Percentiles rank a stretch among this genome's conserved stretches.
phyloP scores from a whole-genome alignment of 2,113 vertebrate genomes.

The Tachysurus fulvidraco region DNA sequence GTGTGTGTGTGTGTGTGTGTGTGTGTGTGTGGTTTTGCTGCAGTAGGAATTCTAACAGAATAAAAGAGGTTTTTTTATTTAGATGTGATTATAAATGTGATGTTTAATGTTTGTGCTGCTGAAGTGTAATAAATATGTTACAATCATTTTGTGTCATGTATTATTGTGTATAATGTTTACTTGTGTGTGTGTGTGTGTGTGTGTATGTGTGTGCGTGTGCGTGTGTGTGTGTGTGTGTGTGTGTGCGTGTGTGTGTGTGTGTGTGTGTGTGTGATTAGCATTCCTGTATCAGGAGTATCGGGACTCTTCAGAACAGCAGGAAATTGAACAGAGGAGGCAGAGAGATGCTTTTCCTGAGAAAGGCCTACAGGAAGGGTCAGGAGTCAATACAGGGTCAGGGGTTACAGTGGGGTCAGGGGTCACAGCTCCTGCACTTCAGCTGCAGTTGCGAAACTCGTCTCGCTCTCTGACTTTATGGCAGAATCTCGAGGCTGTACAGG shows the following conservation, averaged over 20 bases:
- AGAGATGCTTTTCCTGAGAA: conserved; percentile 76
- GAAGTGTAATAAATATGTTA: not conserved
- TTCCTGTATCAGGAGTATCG: conserved; percentile 96
- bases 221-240: no score
- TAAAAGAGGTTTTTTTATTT: no score
- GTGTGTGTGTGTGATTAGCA: conserved; percentile 66
- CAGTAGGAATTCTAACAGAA: no score
- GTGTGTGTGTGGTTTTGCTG: conserved; percentile 26
- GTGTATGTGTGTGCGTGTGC: no score
- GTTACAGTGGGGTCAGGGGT: conserved; percentile 71
- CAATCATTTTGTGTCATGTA: not conserved
- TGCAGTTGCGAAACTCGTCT: conserved; percentile 69
- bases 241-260: conserved; percentile 9
- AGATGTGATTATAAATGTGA: conserved; percentile 9
- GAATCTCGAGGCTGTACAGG: conserved; percentile 85
- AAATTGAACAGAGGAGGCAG: conserved; percentile 88
- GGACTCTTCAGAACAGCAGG: conserved; percentile 89
- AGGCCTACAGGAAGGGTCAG: conserved; percentile 59
- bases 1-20: no score
- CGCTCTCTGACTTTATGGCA: conserved; percentile 87
- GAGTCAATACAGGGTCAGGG: conserved; percentile 52
- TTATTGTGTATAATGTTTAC: conserved; percentile 1
- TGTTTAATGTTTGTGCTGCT: no score
- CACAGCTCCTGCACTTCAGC: conserved; percentile 62
- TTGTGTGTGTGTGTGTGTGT: not conserved